Base-by-base conservation (phyloP, 92 coral and sea anemone genomes). In the Phymanthus crucifer region DNA sequence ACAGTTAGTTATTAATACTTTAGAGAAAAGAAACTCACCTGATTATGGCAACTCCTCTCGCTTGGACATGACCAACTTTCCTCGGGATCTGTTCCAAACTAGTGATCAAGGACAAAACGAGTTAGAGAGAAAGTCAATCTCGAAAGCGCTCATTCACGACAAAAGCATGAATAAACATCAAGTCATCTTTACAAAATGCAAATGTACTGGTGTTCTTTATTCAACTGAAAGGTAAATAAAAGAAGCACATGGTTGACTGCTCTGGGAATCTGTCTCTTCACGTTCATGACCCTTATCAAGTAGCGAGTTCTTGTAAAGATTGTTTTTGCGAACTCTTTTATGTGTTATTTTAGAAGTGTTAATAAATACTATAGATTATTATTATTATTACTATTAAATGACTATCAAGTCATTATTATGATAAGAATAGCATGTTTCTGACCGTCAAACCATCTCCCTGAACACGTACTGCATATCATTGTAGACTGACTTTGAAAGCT, bases 91-190 rank as follows among this genome's bases (percentile, higher is more conserved):
- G 32, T 61, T 61, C 32, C 68, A 27, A 61, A 61, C 36, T 61
- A 61, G 17, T 61, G 68, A 61, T 1, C 68, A 61, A 61, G 68
- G 68, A 61, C 68, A 61, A 61, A 61, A 61, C 64, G 64, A 61
- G 68, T 29, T 61, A 26, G 66, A 14, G 64, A 43, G 48, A 43
- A 73, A 47, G 24, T 46, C 38, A 70, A 77, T 77, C 81, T 67
- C 33, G 21, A 76, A 76, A 76, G 26, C 76, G 23, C 64, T 56
- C 58, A 78, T 47, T 79, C 83, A 69, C 83, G 32, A 79, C 74
- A 48, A 47, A 79, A 70, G 26, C 66, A 87, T 87, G 91, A 87
- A 87, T 87, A 87, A 87, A 83, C 91, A 87, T 87, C 76, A 40
- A 73, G 34, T 72, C 13, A 34, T 61, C 68, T 61, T 61, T 61